A percentile compares a stretch with the other conserved stretches of the same genome.
These are phyloP conservation scores for Melinopterus prodromus DNA, from an alignment of 2,888 invertebrate genomes.

Conservation along the genomic window DNA sequence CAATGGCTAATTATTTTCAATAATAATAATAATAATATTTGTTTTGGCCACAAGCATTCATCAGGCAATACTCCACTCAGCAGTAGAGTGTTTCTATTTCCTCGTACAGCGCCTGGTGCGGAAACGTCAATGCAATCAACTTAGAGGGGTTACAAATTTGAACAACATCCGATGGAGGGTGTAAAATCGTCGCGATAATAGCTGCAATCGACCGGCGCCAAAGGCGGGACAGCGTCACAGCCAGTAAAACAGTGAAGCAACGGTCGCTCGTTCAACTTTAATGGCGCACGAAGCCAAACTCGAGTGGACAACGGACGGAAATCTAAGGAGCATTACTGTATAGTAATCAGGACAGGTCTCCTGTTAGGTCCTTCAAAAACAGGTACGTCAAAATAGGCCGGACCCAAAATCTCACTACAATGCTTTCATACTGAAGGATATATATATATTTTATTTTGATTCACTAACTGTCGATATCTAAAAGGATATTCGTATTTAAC, in stretches of 20 bases:
- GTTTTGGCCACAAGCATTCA: neutral
- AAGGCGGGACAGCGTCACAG: neutral
- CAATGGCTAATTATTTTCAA: too few relatives aligned
- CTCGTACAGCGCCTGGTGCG: neutral
- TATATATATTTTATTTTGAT: too few relatives aligned
- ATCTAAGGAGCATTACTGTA: constrained; percentile 7
- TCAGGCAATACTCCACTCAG: neutral
- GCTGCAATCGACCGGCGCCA: neutral
- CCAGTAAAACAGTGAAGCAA: constrained; percentile 29
- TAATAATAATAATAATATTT: neutral
- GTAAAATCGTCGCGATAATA: constrained; percentile 4
- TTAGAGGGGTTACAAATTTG: constrained; percentile 4
- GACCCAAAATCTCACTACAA: neutral
- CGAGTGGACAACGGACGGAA: constrained; percentile 44
- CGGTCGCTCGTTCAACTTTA: constrained; percentile 32
- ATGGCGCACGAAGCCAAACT: constrained; percentile 45
- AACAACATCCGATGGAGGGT: constrained; percentile 4
- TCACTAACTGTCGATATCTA: too few relatives aligned
- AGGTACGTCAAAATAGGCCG: neutral
- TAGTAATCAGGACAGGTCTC: constrained; percentile 16
- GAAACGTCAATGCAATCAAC: constrained; percentile 4
- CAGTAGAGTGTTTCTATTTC: neutral
- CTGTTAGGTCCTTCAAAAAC: neutral
- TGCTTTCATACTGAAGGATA: too few relatives aligned
- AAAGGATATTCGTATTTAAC: too few relatives aligned